Base-by-base conservation (phyloP, 2,113 vertebrate genomes). In the Pelvicachromis taeniatus region DNA sequence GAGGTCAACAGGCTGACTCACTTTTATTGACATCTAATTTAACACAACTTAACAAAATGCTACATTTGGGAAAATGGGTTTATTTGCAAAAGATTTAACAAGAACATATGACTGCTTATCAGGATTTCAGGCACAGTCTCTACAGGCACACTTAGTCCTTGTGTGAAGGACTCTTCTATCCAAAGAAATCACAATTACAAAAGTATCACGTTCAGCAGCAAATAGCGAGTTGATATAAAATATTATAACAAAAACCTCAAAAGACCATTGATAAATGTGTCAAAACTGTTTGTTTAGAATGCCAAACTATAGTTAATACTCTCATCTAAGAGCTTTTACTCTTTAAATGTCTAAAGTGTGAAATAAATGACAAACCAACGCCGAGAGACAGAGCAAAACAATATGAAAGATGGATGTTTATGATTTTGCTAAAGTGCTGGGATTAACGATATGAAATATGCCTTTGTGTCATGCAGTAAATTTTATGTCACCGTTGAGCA, bases 61-160 rank as follows among this genome's bases (percentile, higher is more conserved):
- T 31, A 35, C n/a, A 52, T 55, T 70, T 85, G 82, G 73, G 84
- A 82, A 77, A 79, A 61, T 53, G 31, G 45, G 19, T 82, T 88
- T 90, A 89, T 93, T 94, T 91, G 21, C 81, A 81, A 58, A 89
- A 89, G 89, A 92, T 91, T 90, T 63, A 48, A 78, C 48, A 26
- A 73, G 45, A 73, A 31, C 61, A 65, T 73, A 77, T 85, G 87
- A 93, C 90, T 86, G 53, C 86, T 81, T 92, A 86, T 93, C 90
- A 31, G 23, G 68, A 83, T 56, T 4, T 70, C 42, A 73, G 68
- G 6, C 16, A 73, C 1, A 75, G 26, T 85, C 50, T 80, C 77
- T 21, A 82, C 80, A 82, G 21, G 53, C 50, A 31, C 6, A 40
- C 33, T 80, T 88, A 87, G 84, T 90, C 88, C 86, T 91, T 93